These are phyloP conservation scores for Hemiscyllium ocellatum DNA, from an alignment of 2,113 vertebrate genomes.

Conservation along the genomic window DNA sequence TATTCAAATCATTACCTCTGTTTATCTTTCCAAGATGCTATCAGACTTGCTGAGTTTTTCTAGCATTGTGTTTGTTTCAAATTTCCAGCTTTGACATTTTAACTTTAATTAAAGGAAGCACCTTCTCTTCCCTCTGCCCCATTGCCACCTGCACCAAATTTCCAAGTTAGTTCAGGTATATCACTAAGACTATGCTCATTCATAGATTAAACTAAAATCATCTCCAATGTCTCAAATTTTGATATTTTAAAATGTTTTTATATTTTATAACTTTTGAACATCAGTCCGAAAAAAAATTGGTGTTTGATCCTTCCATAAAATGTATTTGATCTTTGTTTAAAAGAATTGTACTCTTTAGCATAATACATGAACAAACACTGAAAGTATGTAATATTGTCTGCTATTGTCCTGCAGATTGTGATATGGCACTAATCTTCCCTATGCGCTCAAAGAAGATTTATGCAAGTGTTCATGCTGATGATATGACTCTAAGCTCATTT, in stretches of 20 bases:
- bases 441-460: slow-evolving; percentile 85
- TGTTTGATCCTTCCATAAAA: not conserved
- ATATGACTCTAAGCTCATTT: slow-evolving; percentile 63
- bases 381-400: slow-evolving; percentile 34
- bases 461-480: slow-evolving; percentile 62
- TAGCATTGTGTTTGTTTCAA: too few relatives aligned
- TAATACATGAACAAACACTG: not conserved
- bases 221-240: not conserved
- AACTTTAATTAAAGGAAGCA: not conserved
- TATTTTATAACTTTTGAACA: not conserved
- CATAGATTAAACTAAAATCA: not conserved
- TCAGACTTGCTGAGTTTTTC: too few relatives aligned
- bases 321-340: not conserved
- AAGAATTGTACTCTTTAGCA: not conserved
- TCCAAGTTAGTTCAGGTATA: too few relatives aligned
- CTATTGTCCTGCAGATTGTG: slow-evolving; percentile 63
- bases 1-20: too few relatives aligned
- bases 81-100: too few relatives aligned
- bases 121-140: not conserved
- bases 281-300: not conserved
- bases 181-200: not conserved
- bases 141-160: not conserved
- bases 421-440: slow-evolving; percentile 81
- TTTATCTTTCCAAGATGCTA: too few relatives aligned
- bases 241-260: not conserved